Evolutionary conservation across 2,797 vertebrate species (phyloP).

Genomic region (Allochrocebus solatus): DNA sequence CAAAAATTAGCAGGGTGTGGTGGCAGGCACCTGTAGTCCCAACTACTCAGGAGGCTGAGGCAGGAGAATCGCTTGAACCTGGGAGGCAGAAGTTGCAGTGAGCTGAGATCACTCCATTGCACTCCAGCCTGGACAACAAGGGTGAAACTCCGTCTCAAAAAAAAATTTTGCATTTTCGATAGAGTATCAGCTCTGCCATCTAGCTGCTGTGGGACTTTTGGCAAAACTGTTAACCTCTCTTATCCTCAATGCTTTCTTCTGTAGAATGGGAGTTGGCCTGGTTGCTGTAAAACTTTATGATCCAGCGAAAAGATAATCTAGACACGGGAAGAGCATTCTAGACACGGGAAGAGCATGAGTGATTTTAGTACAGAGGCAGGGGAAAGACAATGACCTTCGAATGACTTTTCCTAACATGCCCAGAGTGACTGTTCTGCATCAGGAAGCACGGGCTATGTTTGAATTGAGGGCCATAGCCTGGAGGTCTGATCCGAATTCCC

Average conservation of each 20-base stretch:
- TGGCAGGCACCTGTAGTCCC: neutral
- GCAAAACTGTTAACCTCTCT: neutral
- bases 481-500: constrained; percentile 39
- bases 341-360: neutral
- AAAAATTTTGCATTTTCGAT: too few species aligned
- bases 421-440: neutral
- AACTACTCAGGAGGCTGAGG: neutral
- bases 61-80: neutral
- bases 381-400: constrained; percentile 9
- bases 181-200: neutral
- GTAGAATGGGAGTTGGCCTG: neutral
- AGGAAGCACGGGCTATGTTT: neutral
- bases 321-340: neutral
- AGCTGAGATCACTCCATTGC: neutral
- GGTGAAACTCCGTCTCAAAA: too few species aligned
- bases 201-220: neutral
- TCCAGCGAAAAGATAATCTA: constrained; percentile 8
- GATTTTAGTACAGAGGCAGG: neutral
- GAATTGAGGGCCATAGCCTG: neutral
- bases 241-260: neutral
- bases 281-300: neutral
- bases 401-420: constrained; percentile 29
- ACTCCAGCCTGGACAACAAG: neutral
- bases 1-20: neutral
- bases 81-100: neutral